Base-by-base conservation (phyloP, 2,888 invertebrate species). In the Trisateles emortualis region DNA sequence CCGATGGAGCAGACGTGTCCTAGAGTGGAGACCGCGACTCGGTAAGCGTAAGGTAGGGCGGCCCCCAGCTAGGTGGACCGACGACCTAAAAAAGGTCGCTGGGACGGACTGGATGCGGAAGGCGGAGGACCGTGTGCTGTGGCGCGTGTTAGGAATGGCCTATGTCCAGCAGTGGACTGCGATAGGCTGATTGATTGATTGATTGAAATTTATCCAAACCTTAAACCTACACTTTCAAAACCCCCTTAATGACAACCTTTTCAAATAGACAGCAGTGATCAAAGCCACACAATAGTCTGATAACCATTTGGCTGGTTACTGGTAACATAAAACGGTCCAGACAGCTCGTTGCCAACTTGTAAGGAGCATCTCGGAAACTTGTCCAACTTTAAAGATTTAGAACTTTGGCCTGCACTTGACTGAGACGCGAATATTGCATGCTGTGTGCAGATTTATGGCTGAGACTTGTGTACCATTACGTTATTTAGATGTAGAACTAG, bases 341-440 rank as follows among this genome's bases (percentile, higher is more conserved):
- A 47, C 55, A 39, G 46, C 36, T 39, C 40, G 59, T 62, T 64
- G n/a, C 0, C 32, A 76, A 75, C 68, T 75, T 74, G 76, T 73
- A 70, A 68, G 60, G 55, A 51, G 60, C 70, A 53, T 69, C 69
- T 72, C 62, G 10, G 38, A 56, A 79, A 79, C 74, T 79, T 74
- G 75, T 74, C 67, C 38, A 72, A 76, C 59, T 77, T 72, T 70
- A 58, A 73, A 74, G 74, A 76, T 77, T 78, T 74, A 74, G 74
- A 78, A 76, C 68, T 68, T 49, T 47, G 22, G 45, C 5, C 47
- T 59, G 58, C 42, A 53, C 62, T 56, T 59, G 58, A 59, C 58
- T 57, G 19, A 40, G 38, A 5, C 24, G 32, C 30, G 51, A 46
- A 52, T 52, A 52, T 46, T 29, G 46, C 11, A 52, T 52, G 40